Conservation (phyloP, 2,797 vertebrate species). For the Leuciscus waleckii region DNA sequence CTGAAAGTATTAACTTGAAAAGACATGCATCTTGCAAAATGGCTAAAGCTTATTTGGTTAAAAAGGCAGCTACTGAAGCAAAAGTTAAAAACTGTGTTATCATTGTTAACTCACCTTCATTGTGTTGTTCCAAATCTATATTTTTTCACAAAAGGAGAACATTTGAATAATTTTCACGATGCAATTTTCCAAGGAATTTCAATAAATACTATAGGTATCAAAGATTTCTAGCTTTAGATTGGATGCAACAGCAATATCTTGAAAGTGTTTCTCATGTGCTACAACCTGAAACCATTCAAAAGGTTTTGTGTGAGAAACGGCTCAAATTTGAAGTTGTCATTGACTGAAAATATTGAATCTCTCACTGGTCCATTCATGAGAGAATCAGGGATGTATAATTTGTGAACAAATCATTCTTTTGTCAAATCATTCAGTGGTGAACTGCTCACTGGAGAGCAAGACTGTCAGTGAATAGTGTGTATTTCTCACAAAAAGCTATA, state of each 20-base stretch:
- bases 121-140: not conserved
- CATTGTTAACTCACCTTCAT: not conserved
- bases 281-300: not conserved
- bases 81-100: conserved; percentile 1
- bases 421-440: not conserved
- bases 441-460: not conserved
- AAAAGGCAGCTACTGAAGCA: conserved; percentile 11
- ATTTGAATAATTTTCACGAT: not conserved
- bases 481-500: not conserved
- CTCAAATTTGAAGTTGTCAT: no score
- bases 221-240: not conserved
- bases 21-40: conserved; percentile 1
- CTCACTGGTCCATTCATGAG: not conserved
- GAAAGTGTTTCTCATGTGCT: not conserved
- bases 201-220: not conserved
- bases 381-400: not conserved
- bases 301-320: not conserved
- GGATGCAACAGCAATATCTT: not conserved
- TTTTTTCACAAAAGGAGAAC: not conserved
- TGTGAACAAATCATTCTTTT: not conserved
- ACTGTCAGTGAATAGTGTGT: not conserved
- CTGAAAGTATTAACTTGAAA: conserved; percentile 53
- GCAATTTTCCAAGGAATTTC: not conserved
- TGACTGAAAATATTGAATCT: not conserved
- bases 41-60: conserved; percentile 10